phyloP scores from a whole-genome alignment of 2,113 vertebrate genomes.

The Trinectes maculatus region DNA sequence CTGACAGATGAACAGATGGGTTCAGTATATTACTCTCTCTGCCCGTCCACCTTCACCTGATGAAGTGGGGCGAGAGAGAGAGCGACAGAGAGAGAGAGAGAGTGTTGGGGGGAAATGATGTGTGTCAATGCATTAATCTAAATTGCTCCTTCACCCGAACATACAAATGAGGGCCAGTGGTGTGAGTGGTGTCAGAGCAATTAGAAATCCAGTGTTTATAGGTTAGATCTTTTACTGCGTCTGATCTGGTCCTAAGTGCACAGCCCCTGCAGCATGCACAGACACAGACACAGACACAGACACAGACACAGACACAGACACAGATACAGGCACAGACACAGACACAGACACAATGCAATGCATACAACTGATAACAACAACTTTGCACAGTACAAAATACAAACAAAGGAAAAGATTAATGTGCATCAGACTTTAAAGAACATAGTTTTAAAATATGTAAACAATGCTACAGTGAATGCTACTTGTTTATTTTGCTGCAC shows the following conservation, averaged over 20 bases:
- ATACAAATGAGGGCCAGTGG: constrained; percentile 77
- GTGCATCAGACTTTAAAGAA: constrained; percentile 14
- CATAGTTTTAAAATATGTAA: constrained; percentile 26
- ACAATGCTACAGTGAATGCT: background rate
- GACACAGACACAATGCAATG: no score
- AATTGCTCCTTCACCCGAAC: constrained; percentile 79
- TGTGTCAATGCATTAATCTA: constrained; percentile 78
- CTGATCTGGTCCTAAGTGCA: constrained; percentile 46
- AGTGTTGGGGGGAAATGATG: constrained; percentile 76
- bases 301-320: constrained; percentile 42
- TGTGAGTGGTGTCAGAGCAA: constrained; percentile 74
- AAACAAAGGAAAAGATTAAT: constrained; percentile 28
- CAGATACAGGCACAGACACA: no score
- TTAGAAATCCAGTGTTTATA: constrained; percentile 74
- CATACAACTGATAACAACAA: constrained; percentile 66
- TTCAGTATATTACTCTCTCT: constrained; percentile 77
- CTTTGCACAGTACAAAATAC: constrained; percentile 46
- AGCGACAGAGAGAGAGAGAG: constrained; percentile 48
- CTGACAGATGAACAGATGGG: constrained; percentile 82
- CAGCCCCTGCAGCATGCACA: constrained; percentile 22
- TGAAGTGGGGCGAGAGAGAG: constrained; percentile 71
- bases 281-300: no score
- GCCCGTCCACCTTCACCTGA: constrained; percentile 69
- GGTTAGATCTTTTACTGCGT: constrained; percentile 59
- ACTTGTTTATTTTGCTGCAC: constrained; percentile 21